Evolutionary conservation across 2,888 invertebrate species (phyloP), one percentile per base, ranked within the genome.

Genomic region (Ceratothoa steindachneri): DNA sequence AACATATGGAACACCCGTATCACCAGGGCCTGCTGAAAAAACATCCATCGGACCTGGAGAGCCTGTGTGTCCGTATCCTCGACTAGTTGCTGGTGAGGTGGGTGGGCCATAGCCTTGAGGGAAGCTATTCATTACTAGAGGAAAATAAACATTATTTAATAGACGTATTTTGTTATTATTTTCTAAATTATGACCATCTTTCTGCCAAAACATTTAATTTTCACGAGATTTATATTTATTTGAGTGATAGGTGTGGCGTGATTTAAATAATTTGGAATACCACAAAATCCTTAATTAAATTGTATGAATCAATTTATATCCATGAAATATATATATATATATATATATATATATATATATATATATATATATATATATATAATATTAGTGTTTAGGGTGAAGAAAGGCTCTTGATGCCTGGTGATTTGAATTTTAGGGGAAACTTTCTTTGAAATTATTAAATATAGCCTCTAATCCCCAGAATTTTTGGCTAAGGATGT

Each of bases 81-180:
- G 82, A 81, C 82, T 83, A 81, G 83, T 85, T 75, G 85, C 84
- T 69, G 86, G 86, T 69, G 86, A 85, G 80, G 85, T 84, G 74
- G 85, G 85, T 68, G 85, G 84, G 68, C 84, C 85, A 81, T 85
- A 85, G 53, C 84, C 84, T 81, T 84, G 85, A 60, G 85, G 83
- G 87, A 95, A 95, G 89, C 94, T 95, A 89, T 93, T 94, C 93
- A 96, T 95, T 87, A 96, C 95, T 93, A 91, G 82, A 89, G 82
- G 67, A 70, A 60, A n/a, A n/a, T n/a, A 75, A 51, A 51, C 15
- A n/a, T 51, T 15, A 51, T 51, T 19, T 51, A 51, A 51, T n/a
- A 51, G 1, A 51, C 19, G 52, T 51, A n/a, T n/a, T n/a, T n/a
- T n/a, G n/a, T n/a, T n/a, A n/a, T n/a, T n/a, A n/a, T n/a, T n/a